A percentile compares a stretch with the other conserved stretches of the same genome.
phyloP scores from a whole-genome alignment of 2,797 vertebrate species.

The Squalus acanthias region DNA sequence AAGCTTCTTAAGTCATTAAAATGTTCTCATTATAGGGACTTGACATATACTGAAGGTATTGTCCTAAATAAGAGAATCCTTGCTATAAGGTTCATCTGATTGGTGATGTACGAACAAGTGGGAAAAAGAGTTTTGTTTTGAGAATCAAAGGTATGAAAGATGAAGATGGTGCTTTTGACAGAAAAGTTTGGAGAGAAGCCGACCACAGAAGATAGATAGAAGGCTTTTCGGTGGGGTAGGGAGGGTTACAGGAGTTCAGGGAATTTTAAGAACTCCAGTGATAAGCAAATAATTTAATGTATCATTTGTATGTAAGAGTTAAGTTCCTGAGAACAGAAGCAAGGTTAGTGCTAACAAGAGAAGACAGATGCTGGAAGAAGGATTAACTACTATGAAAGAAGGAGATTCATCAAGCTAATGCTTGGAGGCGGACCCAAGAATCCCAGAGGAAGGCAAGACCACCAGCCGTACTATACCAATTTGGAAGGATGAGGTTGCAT shows the following conservation, averaged over 20 bases:
- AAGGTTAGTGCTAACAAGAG: not conserved
- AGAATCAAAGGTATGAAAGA: not conserved
- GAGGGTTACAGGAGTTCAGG: not conserved
- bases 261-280: not conserved
- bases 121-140: not conserved
- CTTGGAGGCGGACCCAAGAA: not conserved
- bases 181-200: not conserved
- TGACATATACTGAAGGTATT: not conserved
- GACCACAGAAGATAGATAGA: not conserved
- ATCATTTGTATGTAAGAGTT: not conserved
- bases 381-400: not conserved
- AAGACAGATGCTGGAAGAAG: not conserved
- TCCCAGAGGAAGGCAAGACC: not conserved
- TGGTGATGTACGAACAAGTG: not conserved
- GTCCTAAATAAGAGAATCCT: not conserved
- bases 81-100: not conserved
- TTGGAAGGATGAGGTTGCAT: not conserved
- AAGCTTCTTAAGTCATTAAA: no score
- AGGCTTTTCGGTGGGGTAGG: not conserved
- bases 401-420: not conserved
- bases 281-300: not conserved
- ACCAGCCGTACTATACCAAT: not conserved
- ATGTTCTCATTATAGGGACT: not conserved
- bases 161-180: not conserved
- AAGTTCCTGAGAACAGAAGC: not conserved